Base-by-base conservation (phyloP, 1,140 invertebrate species). In the Cotesia glomerata region DNA sequence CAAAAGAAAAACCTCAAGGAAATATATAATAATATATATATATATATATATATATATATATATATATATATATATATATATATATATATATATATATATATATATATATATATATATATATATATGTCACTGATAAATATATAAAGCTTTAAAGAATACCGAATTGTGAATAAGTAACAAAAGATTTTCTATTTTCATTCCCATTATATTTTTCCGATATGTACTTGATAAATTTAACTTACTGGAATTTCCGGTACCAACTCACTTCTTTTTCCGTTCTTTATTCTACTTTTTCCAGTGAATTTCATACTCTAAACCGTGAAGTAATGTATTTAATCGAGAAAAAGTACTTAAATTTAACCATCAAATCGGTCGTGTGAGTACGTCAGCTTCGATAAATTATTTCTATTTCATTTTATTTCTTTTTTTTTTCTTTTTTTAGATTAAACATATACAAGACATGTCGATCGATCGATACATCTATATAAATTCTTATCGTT, bases 321-420 rank as follows among this genome's bases (percentile, higher is more conserved):
- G 39, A 54, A 49, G 26, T 49, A 54, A 49, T 52, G 32, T 39
- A 39, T 54, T 54, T 54, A 67, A 67, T 54, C 52, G 14, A 2
- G 32, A 16, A 67, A 67, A 67, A 67, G 65, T 67, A 67, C 65
- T 45, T 45, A 45, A 45, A 45, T 11, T 67, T 67, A 54, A 34
- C 51, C 49, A 39, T 56, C 49, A 16, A 67, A 67, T 67, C n/a
- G 65, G 34, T 67, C 65, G 35, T 26, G 26, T 26, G 26, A 26
- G 26, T 67, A 45, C 39, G 65, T 67, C 65, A 67, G 52, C 64
- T 45, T 67, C 64, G 52, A 11, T 54, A 67, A 34, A 54, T 18
- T 49, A 67, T 67, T 67, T 26, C 52, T 32, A 54, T 67, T 52
- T 67, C 49, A 67, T 67, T 54, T 34, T 49, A 54, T 67, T 67